Percentiles rank a stretch among this genome's conserved stretches.
Evolutionary conservation across 2,888 invertebrate genomes (phyloP).

Genomic region (Lithophane leautieri): DNA sequence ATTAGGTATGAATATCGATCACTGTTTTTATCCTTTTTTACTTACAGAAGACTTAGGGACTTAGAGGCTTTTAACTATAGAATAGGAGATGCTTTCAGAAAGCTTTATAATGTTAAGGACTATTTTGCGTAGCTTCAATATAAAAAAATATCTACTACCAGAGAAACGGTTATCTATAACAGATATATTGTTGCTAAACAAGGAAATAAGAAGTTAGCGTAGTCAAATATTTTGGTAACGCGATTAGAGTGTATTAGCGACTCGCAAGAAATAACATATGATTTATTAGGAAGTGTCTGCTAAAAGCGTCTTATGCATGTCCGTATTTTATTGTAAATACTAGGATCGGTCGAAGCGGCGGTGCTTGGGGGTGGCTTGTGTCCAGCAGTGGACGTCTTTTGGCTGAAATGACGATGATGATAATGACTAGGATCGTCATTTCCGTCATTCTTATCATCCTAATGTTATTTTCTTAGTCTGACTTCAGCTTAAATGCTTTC

Average conservation of each 20-base stretch:
- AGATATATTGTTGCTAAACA: not conserved
- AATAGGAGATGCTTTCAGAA: not conserved
- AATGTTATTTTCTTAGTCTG: not conserved
- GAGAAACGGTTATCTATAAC: not conserved
- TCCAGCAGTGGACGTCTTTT: no score
- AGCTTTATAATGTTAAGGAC: not conserved
- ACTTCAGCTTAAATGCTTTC: not conserved
- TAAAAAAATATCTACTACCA: not conserved
- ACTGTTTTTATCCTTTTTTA: conserved; percentile 1
- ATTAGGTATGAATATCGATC: conserved; percentile 33
- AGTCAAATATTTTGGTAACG: conserved; percentile 24
- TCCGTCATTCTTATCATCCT: not conserved
- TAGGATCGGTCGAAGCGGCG: no score
- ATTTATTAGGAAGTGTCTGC: conserved; percentile 41
- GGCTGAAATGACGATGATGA: no score
- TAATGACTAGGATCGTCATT: not conserved
- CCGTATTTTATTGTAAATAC: not conserved
- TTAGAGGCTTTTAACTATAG: not conserved
- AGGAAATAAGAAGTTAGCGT: conserved; percentile 1
- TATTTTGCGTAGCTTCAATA: not conserved
- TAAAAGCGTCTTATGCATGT: conserved; percentile 27
- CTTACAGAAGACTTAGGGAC: not conserved
- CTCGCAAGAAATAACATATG: conserved; percentile 22
- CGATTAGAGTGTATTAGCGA: conserved; percentile 30
- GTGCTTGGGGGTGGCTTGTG: no score